These are phyloP conservation scores for Zaprionus inermis DNA, from an alignment of 1,140 invertebrate genomes.

Conservation along the genomic window DNA sequence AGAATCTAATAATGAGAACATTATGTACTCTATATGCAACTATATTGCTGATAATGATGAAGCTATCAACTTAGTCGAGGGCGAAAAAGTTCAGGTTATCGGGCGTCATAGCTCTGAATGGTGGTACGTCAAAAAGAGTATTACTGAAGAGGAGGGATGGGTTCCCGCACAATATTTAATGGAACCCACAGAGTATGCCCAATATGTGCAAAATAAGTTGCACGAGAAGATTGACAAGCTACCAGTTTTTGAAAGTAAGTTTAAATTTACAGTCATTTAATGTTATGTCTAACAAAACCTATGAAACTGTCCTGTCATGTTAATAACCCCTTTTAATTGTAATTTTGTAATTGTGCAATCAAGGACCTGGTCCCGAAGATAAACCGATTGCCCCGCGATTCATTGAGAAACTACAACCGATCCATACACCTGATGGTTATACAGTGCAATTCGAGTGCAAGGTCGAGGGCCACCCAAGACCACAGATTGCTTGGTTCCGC, in stretches of 20 bases:
- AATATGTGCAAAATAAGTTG: slow-evolving; percentile 94
- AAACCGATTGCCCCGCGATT: slow-evolving; percentile 92
- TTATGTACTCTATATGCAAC: slow-evolving; percentile 92
- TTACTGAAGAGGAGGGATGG: slow-evolving; percentile 96
- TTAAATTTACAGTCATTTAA: neutral
- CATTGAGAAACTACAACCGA: slow-evolving; percentile 92
- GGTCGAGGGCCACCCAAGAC: slow-evolving; percentile 94
- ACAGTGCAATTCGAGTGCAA: slow-evolving; percentile 95
- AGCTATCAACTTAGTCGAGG: slow-evolving; percentile 94
- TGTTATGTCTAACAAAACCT: slow-evolving; percentile 30
- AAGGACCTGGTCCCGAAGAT: slow-evolving; percentile 92
- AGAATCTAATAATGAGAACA: slow-evolving; percentile 89
- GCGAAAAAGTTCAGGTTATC: slow-evolving; percentile 93
- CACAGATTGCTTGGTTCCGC: slow-evolving; percentile 97
- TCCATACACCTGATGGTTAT: slow-evolving; percentile 93
- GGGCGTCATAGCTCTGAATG: slow-evolving; percentile 92
- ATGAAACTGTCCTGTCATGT: slow-evolving; percentile 47
- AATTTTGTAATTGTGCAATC: slow-evolving; percentile 56
- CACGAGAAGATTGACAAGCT: slow-evolving; percentile 96
- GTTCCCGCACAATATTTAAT: slow-evolving; percentile 95
- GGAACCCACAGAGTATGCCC: slow-evolving; percentile 91
- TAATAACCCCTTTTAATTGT: slow-evolving; percentile 58
- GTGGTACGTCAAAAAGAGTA: slow-evolving; percentile 96
- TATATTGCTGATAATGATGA: slow-evolving; percentile 95
- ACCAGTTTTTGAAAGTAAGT: slow-evolving; percentile 95